A percentile compares a stretch with the other conserved stretches of the same genome.
Conservation (phyloP, 2,888 invertebrate genomes). For the Scrobipalpa costella region DNA sequence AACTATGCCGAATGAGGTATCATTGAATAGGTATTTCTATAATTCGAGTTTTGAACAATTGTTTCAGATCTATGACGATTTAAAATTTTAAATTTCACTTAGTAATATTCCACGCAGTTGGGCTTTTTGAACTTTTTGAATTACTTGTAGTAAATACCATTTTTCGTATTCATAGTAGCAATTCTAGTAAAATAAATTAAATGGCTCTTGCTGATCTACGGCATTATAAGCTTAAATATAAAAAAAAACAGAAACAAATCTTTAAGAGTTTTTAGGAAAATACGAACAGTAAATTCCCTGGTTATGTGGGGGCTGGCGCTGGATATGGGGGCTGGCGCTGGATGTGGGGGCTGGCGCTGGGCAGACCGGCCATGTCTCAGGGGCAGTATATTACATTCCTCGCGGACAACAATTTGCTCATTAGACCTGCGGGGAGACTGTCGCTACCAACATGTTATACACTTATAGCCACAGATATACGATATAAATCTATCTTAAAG, state of each 20-base stretch:
- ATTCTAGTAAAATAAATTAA: not conserved
- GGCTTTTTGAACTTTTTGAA: too few relatives aligned
- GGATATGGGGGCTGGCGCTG: too few relatives aligned
- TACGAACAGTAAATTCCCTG: not conserved
- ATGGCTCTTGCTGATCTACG: not conserved
- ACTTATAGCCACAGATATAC: not conserved
- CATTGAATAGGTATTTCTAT: too few relatives aligned
- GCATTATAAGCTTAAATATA: not conserved
- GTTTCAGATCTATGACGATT: too few relatives aligned
- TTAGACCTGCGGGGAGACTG: slow-evolving; percentile 37
- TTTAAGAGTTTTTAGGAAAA: not conserved
- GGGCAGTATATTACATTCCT: slow-evolving; percentile 52
- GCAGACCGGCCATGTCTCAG: slow-evolving; percentile 14
- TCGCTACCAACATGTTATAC: not conserved
- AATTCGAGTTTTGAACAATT: too few relatives aligned
- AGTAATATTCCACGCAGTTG: too few relatives aligned
- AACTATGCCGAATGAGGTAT: too few relatives aligned
- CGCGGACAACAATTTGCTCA: slow-evolving; percentile 52
- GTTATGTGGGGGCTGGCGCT: not conserved
- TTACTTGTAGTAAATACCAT: not conserved
- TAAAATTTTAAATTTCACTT: too few relatives aligned
- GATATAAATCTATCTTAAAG: too few relatives aligned
- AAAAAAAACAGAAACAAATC: not conserved
- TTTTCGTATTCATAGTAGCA: slow-evolving; percentile 5
- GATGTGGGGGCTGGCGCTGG: too few relatives aligned